Evolutionary conservation across 2,797 vertebrate genomes (phyloP).

Genomic region (Notoglanidium macrostoma): DNA sequence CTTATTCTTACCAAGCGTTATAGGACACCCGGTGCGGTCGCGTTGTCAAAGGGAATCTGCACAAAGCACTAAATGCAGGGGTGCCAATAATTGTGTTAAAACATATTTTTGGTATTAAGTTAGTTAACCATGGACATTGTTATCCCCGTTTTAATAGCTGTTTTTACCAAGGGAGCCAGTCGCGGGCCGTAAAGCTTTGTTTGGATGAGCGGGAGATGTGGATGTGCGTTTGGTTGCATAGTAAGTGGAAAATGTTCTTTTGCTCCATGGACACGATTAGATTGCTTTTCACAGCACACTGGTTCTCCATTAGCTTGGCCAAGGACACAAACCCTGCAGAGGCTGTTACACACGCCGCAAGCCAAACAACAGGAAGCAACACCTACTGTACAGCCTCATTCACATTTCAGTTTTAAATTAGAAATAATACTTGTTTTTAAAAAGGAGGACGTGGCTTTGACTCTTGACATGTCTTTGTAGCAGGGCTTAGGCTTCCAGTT

Average conservation of each 20-base stretch:
- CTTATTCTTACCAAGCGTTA: background rate
- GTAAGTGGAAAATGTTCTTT: conserved; percentile 18
- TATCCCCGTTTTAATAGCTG: background rate
- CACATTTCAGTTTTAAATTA: background rate
- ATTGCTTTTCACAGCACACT: conserved; percentile 28
- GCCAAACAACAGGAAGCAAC: background rate
- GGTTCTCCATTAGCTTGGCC: conserved; percentile 1
- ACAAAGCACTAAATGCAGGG: background rate
- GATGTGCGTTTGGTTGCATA: conserved; percentile 17
- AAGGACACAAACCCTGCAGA: conserved; percentile 1
- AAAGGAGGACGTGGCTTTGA: background rate
- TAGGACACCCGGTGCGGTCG: background rate
- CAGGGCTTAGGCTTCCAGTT: background rate
- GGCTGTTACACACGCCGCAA: background rate
- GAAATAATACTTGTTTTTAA: background rate
- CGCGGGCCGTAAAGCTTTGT: conserved; percentile 1
- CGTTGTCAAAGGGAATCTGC: too few species aligned
- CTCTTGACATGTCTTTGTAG: too few species aligned
- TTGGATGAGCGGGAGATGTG: background rate
- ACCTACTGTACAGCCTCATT: too few species aligned
- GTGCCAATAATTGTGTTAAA: background rate
- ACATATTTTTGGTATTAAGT: background rate
- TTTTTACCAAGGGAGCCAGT: background rate
- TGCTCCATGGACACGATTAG: conserved; percentile 26
- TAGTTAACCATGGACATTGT: background rate